Base-by-base conservation (phyloP, 2,888 invertebrate genomes). In the Cremastinae sp. region DNA sequence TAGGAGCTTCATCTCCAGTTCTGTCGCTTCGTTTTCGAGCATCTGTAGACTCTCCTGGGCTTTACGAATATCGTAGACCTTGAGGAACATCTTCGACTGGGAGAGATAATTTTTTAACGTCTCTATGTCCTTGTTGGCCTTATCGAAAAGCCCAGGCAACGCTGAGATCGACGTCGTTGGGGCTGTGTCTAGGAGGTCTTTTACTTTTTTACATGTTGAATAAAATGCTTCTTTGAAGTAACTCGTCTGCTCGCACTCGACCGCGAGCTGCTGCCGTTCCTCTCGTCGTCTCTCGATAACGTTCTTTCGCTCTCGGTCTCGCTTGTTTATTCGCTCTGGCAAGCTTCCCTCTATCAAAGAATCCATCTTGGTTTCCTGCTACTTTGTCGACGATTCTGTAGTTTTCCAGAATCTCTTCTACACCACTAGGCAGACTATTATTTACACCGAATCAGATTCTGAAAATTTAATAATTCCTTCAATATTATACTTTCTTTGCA, bases 31-130 rank as follows among this genome's bases (percentile, higher is more conserved):
- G n/a, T 91, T 91, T 83, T 94, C 94, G 43, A 97, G 87, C 70
- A 93, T 92, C 85, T 95, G 94, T 1, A 96, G 91, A 18, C 92
- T 92, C 81, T 94, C 93, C 84, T 96, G 94, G 84, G 94, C 95
- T 84, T 94, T 94, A 86, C 96, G 92, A 87, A 96, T 93, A 83
- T 96, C 95, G 81, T 95, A 97, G 65, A 94, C 94, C 71, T 95
- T 94, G 1, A 97, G 90, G 88, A 96, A 96, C 85, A 95, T 92
- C 47, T 95, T 94, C 10, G 96, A 96, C 75, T 94, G 93, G 0
- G 96, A 94, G 20, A 96, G 92, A 90, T 95, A 94, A 86, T 95
- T 94, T 85, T 96, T 96, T 74, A 96, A 89, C 77, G 93, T 93
- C 83, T 94, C 93, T 20, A 96, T 92, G 84, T 95, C 94, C 81